Percentiles rank a stretch among this genome's conserved stretches.
phyloP scores from a whole-genome alignment of 2,113 vertebrate genomes.

The Formicarius rufipectus region DNA sequence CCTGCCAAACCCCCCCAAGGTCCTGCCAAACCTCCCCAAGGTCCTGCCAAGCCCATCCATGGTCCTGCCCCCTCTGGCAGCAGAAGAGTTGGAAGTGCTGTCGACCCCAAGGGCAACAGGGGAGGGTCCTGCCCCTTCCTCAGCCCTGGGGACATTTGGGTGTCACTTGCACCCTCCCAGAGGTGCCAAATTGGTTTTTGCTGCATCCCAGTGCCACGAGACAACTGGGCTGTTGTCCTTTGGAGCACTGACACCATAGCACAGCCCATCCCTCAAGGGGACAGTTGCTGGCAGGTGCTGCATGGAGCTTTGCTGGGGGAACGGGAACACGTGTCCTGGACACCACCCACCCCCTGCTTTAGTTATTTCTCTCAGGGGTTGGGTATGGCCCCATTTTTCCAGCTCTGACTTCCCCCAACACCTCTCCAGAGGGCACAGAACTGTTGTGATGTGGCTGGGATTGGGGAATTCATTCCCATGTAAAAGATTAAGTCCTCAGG shows the following conservation, averaged over 20 bases:
- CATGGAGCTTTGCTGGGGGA: not conserved
- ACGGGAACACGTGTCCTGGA: not conserved
- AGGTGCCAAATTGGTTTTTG: not conserved
- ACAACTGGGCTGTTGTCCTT: not conserved
- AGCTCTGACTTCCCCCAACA: not conserved
- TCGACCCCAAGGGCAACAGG: not conserved
- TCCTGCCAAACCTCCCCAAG: not conserved
- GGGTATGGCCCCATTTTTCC: not conserved
- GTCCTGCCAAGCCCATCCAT: not conserved
- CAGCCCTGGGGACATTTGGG: not conserved
- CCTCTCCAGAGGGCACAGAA: not conserved
- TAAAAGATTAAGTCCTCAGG: not conserved
- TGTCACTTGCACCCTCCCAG: not conserved
- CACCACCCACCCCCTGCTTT: not conserved
- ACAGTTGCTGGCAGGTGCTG: not conserved
- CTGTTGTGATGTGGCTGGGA: not conserved
- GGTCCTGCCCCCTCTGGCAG: not conserved
- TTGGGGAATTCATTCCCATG: not conserved
- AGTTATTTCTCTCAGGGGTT: not conserved
- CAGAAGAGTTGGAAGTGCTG: not conserved
- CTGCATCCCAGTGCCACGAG: not conserved
- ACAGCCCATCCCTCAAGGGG: not conserved
- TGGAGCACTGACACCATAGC: no score
- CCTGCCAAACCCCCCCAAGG: no score
- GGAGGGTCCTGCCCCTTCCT: not conserved